A percentile compares a stretch with the other conserved stretches of the same genome.
Evolutionary conservation across 2,113 vertebrate species (phyloP).

Genomic region (Collichthys lucidus): DNA sequence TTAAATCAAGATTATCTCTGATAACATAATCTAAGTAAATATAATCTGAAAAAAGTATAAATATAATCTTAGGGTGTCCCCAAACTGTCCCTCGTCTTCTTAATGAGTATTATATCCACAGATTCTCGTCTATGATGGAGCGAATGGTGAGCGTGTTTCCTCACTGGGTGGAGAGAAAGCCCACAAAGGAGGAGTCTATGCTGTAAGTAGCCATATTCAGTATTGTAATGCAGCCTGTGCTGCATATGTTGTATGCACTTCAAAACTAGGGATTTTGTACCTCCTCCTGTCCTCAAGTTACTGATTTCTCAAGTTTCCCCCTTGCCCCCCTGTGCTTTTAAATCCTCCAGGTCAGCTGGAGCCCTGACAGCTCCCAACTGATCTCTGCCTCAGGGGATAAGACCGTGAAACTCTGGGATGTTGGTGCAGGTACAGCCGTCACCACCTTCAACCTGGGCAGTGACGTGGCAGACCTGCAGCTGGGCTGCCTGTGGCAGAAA

Average conservation of each 20-base stretch:
- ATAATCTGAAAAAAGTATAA: neutral
- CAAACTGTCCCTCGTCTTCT: neutral
- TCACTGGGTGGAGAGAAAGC: slow-evolving; percentile 90
- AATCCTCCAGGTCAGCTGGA: slow-evolving; percentile 87
- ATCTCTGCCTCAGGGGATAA: slow-evolving; percentile 98
- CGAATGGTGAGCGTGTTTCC: slow-evolving; percentile 85
- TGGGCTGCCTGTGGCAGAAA: slow-evolving; percentile 98
- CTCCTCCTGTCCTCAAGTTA: neutral
- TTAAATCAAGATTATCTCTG: neutral
- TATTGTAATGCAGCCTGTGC: neutral
- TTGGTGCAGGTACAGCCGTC: slow-evolving; percentile 85
- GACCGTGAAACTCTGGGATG: slow-evolving; percentile 97
- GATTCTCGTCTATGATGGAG: slow-evolving; percentile 93
- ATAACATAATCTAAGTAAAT: neutral
- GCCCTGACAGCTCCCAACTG: slow-evolving; percentile 91
- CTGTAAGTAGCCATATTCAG: slow-evolving; percentile 86
- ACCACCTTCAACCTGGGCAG: slow-evolving; percentile 93
- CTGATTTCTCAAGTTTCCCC: neutral
- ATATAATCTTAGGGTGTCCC: neutral
- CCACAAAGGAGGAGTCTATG: slow-evolving; percentile 95
- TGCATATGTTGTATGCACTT: too few species aligned
- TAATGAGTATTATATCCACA: slow-evolving; percentile 44
- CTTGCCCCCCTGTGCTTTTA: neutral
- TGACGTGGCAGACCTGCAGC: slow-evolving; percentile 92
- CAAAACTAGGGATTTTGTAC: neutral